A percentile compares a stretch with the other conserved stretches of the same genome.
Conservation (phyloP, 2,888 invertebrate genomes). For the Rhamnusium bicolor region DNA sequence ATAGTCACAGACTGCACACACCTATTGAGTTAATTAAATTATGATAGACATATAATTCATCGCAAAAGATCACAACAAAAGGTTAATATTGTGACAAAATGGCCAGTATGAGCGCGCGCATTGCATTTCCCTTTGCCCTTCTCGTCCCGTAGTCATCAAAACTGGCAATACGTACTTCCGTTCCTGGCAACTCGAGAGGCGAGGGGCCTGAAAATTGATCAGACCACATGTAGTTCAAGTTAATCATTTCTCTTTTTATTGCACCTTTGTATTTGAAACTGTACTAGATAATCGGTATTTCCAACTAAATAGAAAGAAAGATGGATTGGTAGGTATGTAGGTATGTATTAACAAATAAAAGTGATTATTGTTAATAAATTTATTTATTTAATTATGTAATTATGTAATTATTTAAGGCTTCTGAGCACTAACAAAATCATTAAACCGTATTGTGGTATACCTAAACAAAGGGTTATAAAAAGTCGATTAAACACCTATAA, state of each 20-base stretch:
- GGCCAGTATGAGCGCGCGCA: conserved; percentile 69
- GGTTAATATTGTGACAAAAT: conserved; percentile 72
- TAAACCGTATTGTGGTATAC: not conserved
- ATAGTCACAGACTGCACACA: conserved; percentile 38
- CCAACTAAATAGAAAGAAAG: not conserved
- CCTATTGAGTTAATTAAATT: conserved; percentile 61
- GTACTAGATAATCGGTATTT: conserved; percentile 6
- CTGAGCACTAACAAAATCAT: not conserved
- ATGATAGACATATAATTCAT: conserved; percentile 67
- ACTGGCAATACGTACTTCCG: conserved; percentile 30
- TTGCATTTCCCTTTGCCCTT: conserved; percentile 44
- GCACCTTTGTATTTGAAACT: conserved; percentile 5
- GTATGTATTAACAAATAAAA: too few relatives aligned
- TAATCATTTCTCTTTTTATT: conserved; percentile 28
- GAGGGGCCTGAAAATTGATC: conserved; percentile 32
- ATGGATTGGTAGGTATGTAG: too few relatives aligned
- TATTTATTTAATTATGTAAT: too few relatives aligned
- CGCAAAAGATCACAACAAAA: conserved; percentile 71
- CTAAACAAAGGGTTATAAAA: conserved; percentile 10
- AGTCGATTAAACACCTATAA: not conserved
- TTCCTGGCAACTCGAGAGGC: conserved; percentile 5
- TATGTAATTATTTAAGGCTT: too few relatives aligned
- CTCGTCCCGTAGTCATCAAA: conserved; percentile 37
- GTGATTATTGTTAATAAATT: too few relatives aligned
- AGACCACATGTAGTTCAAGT: conserved; percentile 25